Percentiles rank a stretch among this genome's conserved stretches.
Evolutionary conservation across 2,797 vertebrate genomes (phyloP).

Genomic region (Toxotes lorentzi): DNA sequence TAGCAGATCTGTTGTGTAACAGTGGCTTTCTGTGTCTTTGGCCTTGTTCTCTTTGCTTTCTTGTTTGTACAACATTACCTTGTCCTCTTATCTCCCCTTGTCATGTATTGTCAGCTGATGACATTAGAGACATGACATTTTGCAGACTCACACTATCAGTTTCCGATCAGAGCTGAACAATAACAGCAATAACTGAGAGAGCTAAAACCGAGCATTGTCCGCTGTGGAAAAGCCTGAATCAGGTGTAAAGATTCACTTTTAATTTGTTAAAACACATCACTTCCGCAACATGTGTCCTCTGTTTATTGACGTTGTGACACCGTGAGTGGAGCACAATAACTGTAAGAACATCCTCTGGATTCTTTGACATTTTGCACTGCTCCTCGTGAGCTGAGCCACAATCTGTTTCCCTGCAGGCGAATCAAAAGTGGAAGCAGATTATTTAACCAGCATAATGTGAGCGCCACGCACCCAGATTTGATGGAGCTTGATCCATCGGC

Average conservation of each 20-base stretch:
- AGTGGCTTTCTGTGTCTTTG: conserved; percentile 6
- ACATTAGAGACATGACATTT: conserved; percentile 43
- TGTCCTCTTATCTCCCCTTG: conserved; percentile 24
- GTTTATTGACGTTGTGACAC: conserved; percentile 10
- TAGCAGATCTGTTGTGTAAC: conserved; percentile 27
- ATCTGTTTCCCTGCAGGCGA: conserved; percentile 73
- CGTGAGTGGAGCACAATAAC: conserved; percentile 47
- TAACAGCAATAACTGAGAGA: conserved; percentile 8
- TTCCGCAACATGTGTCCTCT: conserved; percentile 12
- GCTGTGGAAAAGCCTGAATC: neutral
- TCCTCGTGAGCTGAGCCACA: conserved; percentile 52
- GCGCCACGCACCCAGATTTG: conserved; percentile 57
- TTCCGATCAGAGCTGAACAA: conserved; percentile 39
- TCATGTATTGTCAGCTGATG: conserved; percentile 15
- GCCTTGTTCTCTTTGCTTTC: conserved; percentile 12
- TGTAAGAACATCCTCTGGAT: conserved; percentile 38
- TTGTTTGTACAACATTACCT: neutral
- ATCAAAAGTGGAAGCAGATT: conserved; percentile 72
- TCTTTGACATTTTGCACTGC: conserved; percentile 61
- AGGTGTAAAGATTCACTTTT: neutral
- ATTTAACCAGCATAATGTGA: conserved; percentile 67
- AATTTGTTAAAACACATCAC: neutral
- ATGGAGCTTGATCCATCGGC: conserved; percentile 70
- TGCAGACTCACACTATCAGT: neutral
- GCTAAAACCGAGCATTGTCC: neutral